Evolutionary conservation across 2,888 invertebrate species (phyloP).

Genomic region (Tenodera sinensis): DNA sequence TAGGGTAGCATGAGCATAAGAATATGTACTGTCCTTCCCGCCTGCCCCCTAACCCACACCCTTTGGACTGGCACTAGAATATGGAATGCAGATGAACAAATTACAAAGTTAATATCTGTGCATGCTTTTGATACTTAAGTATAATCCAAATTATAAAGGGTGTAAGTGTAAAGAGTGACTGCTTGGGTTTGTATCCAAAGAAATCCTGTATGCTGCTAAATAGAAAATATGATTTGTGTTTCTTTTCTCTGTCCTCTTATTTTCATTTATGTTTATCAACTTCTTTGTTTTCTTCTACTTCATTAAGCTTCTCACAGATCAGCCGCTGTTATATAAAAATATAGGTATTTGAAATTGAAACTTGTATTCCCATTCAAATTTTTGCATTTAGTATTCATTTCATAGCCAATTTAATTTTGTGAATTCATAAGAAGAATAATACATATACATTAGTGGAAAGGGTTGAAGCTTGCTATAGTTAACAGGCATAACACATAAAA

Average conservation of each 20-base stretch:
- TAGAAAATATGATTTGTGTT: neutral
- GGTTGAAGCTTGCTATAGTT: neutral
- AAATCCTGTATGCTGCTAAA: neutral
- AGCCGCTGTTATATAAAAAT: neutral
- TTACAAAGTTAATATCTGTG: neutral
- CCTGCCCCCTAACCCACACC: neutral
- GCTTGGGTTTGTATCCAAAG: neutral
- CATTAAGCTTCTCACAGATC: neutral
- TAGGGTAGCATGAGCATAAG: neutral
- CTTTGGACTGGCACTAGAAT: neutral
- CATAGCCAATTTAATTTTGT: neutral
- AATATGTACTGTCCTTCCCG: neutral
- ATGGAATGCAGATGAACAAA: neutral
- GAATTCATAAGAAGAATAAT: too few relatives aligned
- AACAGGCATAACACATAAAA: neutral
- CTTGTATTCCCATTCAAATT: neutral
- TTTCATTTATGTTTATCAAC: too few relatives aligned
- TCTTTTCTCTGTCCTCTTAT: neutral
- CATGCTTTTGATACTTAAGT: neutral
- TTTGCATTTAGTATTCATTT: neutral
- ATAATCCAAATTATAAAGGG: neutral
- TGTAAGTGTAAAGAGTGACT: neutral
- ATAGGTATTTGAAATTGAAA: neutral
- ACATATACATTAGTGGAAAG: neutral
- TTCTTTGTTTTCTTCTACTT: neutral